Evolutionary conservation across 2,113 vertebrate species (phyloP).

Genomic region (Rhinogobius similis): DNA sequence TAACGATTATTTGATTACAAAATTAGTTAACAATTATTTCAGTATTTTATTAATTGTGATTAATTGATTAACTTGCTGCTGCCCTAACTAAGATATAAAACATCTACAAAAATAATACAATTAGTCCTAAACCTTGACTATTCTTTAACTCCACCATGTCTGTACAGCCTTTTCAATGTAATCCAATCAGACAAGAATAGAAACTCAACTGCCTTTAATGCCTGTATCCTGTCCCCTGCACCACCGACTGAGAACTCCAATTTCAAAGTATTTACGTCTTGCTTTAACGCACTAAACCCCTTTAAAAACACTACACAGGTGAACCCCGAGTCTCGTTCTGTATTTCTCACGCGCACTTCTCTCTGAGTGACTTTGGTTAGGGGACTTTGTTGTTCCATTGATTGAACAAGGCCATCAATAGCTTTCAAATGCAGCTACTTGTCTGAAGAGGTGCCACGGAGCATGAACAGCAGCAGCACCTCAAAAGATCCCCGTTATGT

Average conservation of each 20-base stretch:
- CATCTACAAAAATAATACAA: too few relatives aligned
- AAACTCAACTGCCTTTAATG: too few relatives aligned
- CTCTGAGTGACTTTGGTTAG: constrained; percentile 71
- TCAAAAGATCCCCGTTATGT: constrained; percentile 74
- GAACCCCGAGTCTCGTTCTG: constrained; percentile 19
- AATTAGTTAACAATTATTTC: too few relatives aligned
- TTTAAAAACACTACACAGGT: constrained; percentile 21
- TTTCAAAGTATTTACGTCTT: neutral
- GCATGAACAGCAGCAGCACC: constrained; percentile 66
- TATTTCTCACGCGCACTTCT: constrained; percentile 47
- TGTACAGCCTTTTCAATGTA: too few relatives aligned
- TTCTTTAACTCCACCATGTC: too few relatives aligned
- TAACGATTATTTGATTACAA: too few relatives aligned
- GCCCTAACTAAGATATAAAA: too few relatives aligned
- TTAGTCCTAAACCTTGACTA: too few relatives aligned
- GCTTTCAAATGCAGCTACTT: constrained; percentile 75
- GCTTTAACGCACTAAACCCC: neutral
- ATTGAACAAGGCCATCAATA: constrained; percentile 74
- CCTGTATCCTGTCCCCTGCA: too few relatives aligned
- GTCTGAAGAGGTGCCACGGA: constrained; percentile 70
- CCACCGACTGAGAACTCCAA: neutral
- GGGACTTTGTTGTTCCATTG: constrained; percentile 76
- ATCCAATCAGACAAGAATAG: too few relatives aligned
- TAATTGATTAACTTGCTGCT: too few relatives aligned
- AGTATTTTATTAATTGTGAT: too few relatives aligned